phyloP scores from a whole-genome alignment of 2,113 vertebrate species.

The Pseudopodoces humilis region DNA sequence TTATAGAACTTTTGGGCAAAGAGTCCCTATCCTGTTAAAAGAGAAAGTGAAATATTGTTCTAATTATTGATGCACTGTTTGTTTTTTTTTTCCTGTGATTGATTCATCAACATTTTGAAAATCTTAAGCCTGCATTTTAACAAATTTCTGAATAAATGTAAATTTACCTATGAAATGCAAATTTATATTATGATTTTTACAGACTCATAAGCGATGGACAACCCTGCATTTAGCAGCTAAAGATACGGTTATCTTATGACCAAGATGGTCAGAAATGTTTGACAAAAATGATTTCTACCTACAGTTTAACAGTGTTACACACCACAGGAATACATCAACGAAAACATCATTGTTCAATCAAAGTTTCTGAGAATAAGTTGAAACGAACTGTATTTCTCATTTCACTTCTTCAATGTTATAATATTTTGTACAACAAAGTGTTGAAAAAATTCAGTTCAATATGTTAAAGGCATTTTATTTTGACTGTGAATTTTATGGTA shows the following conservation, averaged over 20 bases:
- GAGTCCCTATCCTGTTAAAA: conserved; percentile 43
- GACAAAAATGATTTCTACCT: background rate
- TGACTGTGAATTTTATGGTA: background rate
- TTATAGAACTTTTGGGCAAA: conserved; percentile 51
- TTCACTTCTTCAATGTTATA: background rate
- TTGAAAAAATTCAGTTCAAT: background rate
- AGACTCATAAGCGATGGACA: background rate
- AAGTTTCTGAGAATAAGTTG: background rate
- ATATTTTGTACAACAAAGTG: background rate
- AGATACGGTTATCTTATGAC: background rate
- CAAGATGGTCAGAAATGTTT: background rate
- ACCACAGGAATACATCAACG: background rate
- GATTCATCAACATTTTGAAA: background rate
- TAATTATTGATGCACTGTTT: background rate
- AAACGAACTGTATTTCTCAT: background rate
- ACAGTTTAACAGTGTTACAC: background rate
- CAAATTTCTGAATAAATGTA: background rate
- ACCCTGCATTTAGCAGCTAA: background rate
- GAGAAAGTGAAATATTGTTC: conserved; percentile 57
- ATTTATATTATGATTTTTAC: background rate
- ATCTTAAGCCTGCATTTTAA: background rate
- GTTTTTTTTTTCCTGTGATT: background rate
- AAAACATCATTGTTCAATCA: background rate
- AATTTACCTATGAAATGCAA: background rate
- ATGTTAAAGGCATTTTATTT: background rate